These are phyloP conservation scores for Euthynnus affinis DNA, from an alignment of 2,797 vertebrate genomes.

Conservation along the genomic window DNA sequence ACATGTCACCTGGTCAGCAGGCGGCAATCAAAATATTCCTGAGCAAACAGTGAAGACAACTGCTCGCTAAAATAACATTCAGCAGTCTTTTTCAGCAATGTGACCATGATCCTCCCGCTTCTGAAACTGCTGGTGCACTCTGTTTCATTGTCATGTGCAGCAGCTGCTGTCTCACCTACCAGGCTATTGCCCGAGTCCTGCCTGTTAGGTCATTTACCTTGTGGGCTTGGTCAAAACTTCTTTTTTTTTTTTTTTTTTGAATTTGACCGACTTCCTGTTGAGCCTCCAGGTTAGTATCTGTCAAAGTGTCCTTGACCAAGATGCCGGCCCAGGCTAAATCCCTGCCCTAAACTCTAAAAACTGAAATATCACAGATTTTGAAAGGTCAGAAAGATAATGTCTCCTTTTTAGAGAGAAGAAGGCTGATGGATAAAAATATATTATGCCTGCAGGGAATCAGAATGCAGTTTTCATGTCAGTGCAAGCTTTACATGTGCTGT, in stretches of 20 bases:
- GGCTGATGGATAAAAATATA: not conserved
- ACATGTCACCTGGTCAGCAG: slow-evolving; percentile 2
- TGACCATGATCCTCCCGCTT: slow-evolving; percentile 32
- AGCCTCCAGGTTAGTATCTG: not conserved
- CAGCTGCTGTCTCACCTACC: slow-evolving; percentile 42
- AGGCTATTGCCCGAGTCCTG: slow-evolving; percentile 9
- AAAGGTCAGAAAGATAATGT: not conserved
- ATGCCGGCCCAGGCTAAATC: not conserved
- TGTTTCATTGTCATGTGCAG: slow-evolving; percentile 31
- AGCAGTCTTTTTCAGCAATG: slow-evolving; percentile 14
- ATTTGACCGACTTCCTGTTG: not conserved
- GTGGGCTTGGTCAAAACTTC: not conserved
- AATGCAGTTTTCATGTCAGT: slow-evolving; percentile 18
- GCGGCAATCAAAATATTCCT: slow-evolving; percentile 35
- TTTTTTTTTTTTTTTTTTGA: not conserved
- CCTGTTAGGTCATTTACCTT: slow-evolving; percentile 25
- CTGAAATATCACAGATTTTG: not conserved
- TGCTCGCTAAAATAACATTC: slow-evolving; percentile 38
- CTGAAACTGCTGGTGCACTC: slow-evolving; percentile 15
- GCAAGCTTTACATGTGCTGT: slow-evolving; percentile 5
- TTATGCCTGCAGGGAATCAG: slow-evolving; percentile 1
- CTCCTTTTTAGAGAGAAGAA: not conserved
- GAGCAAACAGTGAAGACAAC: slow-evolving; percentile 28
- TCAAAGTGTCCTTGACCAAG: not conserved
- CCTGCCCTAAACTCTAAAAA: not conserved